phyloP scores from a whole-genome alignment of 2,797 vertebrate species.

The Arrhamphus sclerolepis region DNA sequence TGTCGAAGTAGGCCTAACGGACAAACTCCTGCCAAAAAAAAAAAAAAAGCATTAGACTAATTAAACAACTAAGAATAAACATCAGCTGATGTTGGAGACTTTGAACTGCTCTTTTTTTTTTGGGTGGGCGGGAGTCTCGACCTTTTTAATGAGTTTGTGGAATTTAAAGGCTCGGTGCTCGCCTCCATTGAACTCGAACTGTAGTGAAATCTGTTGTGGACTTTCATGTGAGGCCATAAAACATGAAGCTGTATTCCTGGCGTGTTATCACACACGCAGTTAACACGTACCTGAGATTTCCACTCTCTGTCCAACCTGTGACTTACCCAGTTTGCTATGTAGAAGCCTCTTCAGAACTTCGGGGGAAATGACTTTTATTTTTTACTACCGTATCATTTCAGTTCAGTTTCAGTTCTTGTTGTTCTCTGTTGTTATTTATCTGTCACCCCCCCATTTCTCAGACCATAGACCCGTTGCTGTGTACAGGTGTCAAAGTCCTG shows the following conservation, averaged over 20 bases:
- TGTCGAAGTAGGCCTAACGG: conserved; percentile 15
- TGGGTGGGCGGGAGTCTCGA: background rate
- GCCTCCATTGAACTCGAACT: conserved; percentile 4
- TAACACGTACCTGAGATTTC: conserved; percentile 58
- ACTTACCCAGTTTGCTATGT: conserved; percentile 8
- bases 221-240: conserved; percentile 48
- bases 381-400: background rate
- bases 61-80: too few relatives aligned
- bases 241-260: conserved; percentile 23
- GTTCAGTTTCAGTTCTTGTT: too few relatives aligned
- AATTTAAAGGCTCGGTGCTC: conserved; percentile 21
- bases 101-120: too few relatives aligned
- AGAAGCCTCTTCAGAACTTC: background rate
- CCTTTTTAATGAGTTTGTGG: conserved; percentile 34
- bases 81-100: too few relatives aligned
- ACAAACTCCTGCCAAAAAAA: conserved; percentile 42
- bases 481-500: conserved; percentile 65
- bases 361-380: background rate
- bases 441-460: background rate
- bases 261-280: conserved; percentile 42
- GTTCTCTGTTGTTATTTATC: background rate
- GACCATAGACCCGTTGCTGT: conserved; percentile 6
- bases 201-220: conserved; percentile 21
- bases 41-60: conserved; percentile 39
- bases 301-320: conserved; percentile 10